Percentiles rank a stretch among this genome's conserved stretches.
Conservation (phyloP, 92 coral and sea anemone genomes). For the Galaxea fascicularis region DNA sequence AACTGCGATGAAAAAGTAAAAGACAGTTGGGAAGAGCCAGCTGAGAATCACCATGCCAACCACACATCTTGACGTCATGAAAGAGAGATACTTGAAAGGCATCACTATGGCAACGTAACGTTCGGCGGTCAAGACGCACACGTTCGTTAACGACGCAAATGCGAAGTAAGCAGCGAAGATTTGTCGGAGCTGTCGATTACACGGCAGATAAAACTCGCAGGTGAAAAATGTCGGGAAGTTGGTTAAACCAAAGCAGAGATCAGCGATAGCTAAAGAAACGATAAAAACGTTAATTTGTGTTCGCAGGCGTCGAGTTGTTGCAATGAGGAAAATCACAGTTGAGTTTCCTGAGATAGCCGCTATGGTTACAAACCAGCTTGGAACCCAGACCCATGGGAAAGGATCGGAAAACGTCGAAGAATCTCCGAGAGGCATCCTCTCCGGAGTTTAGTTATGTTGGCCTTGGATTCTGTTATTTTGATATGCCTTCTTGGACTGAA, state of each 20-base stretch:
- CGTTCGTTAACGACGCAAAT: no score
- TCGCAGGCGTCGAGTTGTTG: constrained; percentile 13
- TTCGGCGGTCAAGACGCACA: constrained; percentile 25
- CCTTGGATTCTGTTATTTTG: background rate
- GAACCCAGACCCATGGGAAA: constrained; percentile 25
- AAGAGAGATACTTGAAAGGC: constrained; percentile 26
- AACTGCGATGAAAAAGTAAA: constrained; percentile 9
- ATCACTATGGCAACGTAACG: no score
- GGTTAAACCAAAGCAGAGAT: constrained; percentile 5
- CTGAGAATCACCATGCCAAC: constrained; percentile 17
- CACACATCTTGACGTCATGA: constrained; percentile 19
- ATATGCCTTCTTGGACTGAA: background rate
- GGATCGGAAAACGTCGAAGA: background rate
- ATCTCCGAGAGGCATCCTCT: background rate
- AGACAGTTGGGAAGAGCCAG: constrained; percentile 9
- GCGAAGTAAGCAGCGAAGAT: constrained; percentile 42
- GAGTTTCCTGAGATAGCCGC: constrained; percentile 12
- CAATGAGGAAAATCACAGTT: constrained; percentile 21
- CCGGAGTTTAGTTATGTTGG: no score
- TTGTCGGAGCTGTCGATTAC: constrained; percentile 13
- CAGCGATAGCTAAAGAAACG: constrained; percentile 17
- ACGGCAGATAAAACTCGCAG: constrained; percentile 17
- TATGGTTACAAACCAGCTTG: constrained; percentile 22
- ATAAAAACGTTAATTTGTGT: constrained; percentile 19
- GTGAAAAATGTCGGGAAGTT: constrained; percentile 20